Conservation (phyloP, 2,797 vertebrate species). For the Sphenopsis melanotis region DNA sequence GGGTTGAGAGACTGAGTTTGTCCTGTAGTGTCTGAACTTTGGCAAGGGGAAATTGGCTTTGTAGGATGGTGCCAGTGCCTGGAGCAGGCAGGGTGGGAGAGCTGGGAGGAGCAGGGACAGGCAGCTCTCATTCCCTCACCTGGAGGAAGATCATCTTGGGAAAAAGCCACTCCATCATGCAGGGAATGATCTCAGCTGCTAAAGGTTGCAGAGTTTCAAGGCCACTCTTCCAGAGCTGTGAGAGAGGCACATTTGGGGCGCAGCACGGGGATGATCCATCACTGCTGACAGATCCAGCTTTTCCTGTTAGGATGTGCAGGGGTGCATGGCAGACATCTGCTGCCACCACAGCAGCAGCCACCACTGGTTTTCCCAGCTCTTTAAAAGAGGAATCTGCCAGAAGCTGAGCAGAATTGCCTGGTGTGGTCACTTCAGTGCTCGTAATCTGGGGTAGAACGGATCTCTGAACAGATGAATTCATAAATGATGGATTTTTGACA, state of each 20-base stretch:
- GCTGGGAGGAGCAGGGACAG: neutral
- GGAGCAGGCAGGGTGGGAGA: neutral
- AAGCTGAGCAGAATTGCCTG: neutral
- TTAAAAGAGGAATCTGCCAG: neutral
- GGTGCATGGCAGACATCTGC: neutral
- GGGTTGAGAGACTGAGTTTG: rapidly evolving
- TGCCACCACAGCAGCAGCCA: neutral
- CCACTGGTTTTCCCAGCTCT: neutral
- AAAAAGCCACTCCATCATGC: neutral
- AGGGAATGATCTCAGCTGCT: neutral
- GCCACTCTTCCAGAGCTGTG: neutral
- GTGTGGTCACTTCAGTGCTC: neutral
- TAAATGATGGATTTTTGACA: neutral
- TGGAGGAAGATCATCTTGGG: neutral
- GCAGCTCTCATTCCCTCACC: neutral
- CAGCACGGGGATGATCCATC: neutral
- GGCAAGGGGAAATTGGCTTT: neutral
- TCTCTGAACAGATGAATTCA: neutral
- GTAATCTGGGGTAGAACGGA: neutral
- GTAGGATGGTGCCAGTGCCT: too few species aligned
- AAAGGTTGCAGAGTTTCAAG: neutral
- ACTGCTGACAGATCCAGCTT: neutral
- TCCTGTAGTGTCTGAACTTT: neutral
- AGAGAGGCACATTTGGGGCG: neutral
- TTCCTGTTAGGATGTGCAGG: constrained; percentile 1